Evolutionary conservation across 2,888 invertebrate genomes (phyloP), one percentile per base, ranked within the genome.

Genomic region (Polydrusus tereticollis): DNA sequence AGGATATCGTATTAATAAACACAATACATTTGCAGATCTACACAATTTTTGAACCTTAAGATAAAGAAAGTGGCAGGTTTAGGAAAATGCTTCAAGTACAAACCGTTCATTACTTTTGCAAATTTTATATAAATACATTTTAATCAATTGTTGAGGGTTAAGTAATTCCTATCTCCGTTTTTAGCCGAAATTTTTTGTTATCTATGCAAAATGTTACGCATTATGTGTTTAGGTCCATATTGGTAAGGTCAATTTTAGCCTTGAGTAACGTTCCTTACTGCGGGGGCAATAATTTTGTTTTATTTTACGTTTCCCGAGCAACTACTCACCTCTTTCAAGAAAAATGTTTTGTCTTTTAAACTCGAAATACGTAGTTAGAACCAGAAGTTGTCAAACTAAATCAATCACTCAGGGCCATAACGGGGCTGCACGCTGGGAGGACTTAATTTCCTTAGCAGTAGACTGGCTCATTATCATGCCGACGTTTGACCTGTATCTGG

Each of bases 71-170:
- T 83, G 82, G 82, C 82, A 80, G 81, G 80, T 80, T 79, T 83
- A 83, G 83, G 82, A 88, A 89, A 90, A 89, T 89, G 90, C 89
- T 90, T 90, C 87, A 89, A 90, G 90, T 90, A 90, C 90, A 90
- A 90, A 88, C 85, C 86, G 88, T 90, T 89, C 88, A 89, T 90
- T 90, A 90, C 89, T 90, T 90, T 90, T 90, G 89, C 89, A 90
- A 90, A 90, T 90, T 90, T 90, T 90, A 90, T 90, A 82, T 80
- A 79, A 80, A 82, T 81, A 80, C 79, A 82, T 83, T 75, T 82
- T 84, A 84, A 85, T 80, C 83, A 78, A 83, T 83, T 85, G 85
- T 85, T 85, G 82, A 85, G 81, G 82, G 82, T 83, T 82, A 72
- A 76, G 55, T 72, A 79, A 80, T 80, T 80, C 75, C 73, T 70